Conservation (phyloP, 1,140 invertebrate species). For the Sweltsa coloradensis region DNA sequence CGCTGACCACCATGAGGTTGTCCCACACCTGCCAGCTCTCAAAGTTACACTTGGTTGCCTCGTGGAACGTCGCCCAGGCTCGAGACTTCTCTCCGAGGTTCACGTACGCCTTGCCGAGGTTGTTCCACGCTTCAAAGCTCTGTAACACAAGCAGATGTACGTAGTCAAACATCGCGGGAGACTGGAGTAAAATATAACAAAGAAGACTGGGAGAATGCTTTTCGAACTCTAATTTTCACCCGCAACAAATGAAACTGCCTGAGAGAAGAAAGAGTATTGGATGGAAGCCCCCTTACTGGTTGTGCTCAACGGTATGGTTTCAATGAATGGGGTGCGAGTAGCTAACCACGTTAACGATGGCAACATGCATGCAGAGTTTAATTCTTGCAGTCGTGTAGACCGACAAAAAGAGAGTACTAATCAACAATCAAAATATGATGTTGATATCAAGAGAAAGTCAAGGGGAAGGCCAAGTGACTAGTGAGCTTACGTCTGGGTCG, state of each 20-base stretch:
- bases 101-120: constrained; percentile 85
- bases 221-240: no score
- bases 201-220: no score
- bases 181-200: no score
- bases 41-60: constrained; percentile 87
- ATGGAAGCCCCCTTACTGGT: no score
- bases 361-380: no score
- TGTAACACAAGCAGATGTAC: constrained; percentile 25
- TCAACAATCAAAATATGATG: not conserved
- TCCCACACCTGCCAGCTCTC: constrained; percentile 97
- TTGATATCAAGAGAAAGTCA: constrained; percentile 6
- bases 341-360: no score
- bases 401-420: constrained; percentile 1
- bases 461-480: not conserved
- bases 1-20: constrained; percentile 75
- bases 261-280: no score
- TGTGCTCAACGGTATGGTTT: no score
- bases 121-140: constrained; percentile 96
- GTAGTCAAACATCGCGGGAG: no score
- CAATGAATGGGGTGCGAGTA: no score
- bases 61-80: constrained; percentile 71
- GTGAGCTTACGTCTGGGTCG: constrained; percentile 54
- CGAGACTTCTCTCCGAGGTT: constrained; percentile 73
- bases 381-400: no score
- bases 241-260: no score